Evolutionary conservation across 2,113 vertebrate species (phyloP).

Genomic region (Rostratula benghalensis): DNA sequence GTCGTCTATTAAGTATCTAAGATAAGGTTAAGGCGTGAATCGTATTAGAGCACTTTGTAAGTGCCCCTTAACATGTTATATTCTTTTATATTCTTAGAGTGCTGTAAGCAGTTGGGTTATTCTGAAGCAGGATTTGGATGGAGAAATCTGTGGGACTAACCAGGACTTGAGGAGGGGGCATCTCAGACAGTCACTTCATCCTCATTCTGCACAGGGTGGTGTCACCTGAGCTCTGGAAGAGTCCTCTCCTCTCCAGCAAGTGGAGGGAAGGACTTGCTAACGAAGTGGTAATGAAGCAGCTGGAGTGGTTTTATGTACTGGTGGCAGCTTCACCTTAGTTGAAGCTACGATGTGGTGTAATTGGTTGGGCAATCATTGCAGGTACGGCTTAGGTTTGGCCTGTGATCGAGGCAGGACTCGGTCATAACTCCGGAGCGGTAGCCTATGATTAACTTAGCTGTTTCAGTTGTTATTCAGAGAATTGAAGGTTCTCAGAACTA

Average conservation of each 20-base stretch:
- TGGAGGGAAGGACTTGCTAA: not conserved
- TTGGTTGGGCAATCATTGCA: not conserved
- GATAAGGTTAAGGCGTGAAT: not conserved
- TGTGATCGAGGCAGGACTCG: not conserved
- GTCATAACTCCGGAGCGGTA: not conserved
- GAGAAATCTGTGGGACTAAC: not conserved
- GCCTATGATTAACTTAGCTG: not conserved
- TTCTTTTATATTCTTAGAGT: not conserved
- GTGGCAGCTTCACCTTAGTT: accelerated
- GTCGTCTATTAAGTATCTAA: not conserved
- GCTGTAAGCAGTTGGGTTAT: not conserved
- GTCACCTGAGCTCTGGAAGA: not conserved
- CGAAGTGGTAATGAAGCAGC: accelerated
- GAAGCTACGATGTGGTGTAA: not conserved
- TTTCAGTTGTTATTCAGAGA: not conserved
- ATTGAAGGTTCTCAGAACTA: not conserved
- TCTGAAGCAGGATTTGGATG: not conserved
- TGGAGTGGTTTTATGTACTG: not conserved
- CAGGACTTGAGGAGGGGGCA: not conserved
- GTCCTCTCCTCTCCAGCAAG: not conserved
- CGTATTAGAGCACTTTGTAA: not conserved
- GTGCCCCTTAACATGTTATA: too few species aligned
- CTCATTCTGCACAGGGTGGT: not conserved
- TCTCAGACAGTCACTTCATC: not conserved
- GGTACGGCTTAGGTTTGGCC: not conserved